phyloP scores from a whole-genome alignment of 2,797 vertebrate genomes.

The Pteropus rufus region DNA sequence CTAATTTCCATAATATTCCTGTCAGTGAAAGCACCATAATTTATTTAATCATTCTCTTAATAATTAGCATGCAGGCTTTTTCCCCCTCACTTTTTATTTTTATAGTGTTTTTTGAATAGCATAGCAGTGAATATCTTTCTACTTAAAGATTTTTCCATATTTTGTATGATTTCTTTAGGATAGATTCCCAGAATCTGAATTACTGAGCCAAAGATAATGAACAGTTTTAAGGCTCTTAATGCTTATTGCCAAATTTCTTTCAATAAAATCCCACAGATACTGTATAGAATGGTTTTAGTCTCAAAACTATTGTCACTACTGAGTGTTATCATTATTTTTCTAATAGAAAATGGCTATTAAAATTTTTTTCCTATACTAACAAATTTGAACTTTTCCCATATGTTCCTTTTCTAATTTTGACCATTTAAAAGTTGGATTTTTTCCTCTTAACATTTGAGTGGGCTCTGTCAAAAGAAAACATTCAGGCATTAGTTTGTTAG shows the following conservation, averaged over 20 bases:
- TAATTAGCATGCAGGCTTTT: background rate
- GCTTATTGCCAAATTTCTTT: background rate
- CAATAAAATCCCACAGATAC: background rate
- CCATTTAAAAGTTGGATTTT: background rate
- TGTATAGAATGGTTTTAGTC: background rate
- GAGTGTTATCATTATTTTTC: background rate
- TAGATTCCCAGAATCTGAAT: background rate
- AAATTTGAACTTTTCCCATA: background rate
- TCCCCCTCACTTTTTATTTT: background rate
- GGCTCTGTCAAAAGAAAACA: background rate
- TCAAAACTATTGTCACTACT: background rate
- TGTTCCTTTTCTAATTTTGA: background rate
- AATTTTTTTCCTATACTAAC: background rate
- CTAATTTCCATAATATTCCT: background rate
- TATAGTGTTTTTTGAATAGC: background rate
- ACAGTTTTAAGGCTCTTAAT: background rate
- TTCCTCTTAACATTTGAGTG: background rate
- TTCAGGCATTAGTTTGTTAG: background rate
- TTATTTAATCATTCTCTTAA: background rate
- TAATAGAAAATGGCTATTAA: background rate
- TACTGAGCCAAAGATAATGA: background rate
- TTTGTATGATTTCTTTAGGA: background rate
- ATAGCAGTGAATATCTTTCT: background rate
- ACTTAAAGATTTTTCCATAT: background rate
- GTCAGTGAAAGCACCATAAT: background rate